Percentiles rank a stretch among this genome's conserved stretches.
phyloP scores from a whole-genome alignment of 2,888 invertebrate species.

The Spilarctia lutea region DNA sequence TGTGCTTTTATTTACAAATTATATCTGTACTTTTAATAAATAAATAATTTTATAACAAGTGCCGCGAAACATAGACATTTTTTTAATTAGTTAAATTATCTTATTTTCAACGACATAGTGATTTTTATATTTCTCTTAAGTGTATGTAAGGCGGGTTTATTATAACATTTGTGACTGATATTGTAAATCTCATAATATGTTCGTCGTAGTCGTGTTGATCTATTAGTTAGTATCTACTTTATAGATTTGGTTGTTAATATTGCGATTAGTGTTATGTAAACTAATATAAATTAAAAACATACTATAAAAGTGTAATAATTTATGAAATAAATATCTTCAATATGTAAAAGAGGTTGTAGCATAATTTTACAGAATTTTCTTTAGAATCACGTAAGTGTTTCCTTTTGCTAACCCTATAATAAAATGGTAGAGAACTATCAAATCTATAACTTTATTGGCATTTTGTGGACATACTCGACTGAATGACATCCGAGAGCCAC shows the following conservation, averaged over 20 bases:
- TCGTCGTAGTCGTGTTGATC: neutral
- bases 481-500: neutral
- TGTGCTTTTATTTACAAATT: too few relatives aligned
- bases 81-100: too few relatives aligned
- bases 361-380: neutral
- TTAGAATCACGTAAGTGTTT: neutral
- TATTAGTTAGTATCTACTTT: too few relatives aligned
- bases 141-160: neutral
- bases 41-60: too few relatives aligned
- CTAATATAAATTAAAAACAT: neutral
- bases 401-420: neutral
- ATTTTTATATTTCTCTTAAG: too few relatives aligned
- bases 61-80: too few relatives aligned
- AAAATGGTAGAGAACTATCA: constrained; percentile 4
- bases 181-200: neutral
- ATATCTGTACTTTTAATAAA: too few relatives aligned
- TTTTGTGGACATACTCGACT: neutral
- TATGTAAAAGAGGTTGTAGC: neutral
- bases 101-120: too few relatives aligned
- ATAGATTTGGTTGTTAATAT: neutral
- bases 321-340: neutral
- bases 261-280: neutral
- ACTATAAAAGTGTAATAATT: neutral
- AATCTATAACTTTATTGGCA: constrained; percentile 7
- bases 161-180: neutral